Conservation (phyloP, 2,113 vertebrate genomes). For the Ursus arctos region DNA sequence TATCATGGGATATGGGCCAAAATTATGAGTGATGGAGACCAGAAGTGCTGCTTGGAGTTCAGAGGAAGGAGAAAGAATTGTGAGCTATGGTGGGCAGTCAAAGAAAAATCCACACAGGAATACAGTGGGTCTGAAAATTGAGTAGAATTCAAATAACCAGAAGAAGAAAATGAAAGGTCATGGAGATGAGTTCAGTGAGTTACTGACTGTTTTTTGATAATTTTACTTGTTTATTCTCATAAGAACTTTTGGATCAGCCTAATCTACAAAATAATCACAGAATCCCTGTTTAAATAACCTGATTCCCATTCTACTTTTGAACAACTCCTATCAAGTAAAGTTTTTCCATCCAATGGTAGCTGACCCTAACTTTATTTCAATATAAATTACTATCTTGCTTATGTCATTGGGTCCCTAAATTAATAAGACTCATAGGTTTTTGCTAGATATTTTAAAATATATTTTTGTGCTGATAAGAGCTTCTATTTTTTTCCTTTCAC, state of each 20-base stretch:
- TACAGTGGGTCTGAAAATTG: neutral
- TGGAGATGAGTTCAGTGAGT: constrained; percentile 14
- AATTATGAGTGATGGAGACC: neutral
- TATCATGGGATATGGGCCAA: neutral
- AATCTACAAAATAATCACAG: constrained; percentile 54
- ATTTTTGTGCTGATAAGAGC: neutral
- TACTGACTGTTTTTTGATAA: neutral
- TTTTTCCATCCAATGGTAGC: neutral
- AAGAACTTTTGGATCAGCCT: constrained; percentile 57
- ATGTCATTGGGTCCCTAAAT: neutral
- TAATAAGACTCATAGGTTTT: constrained; percentile 2
- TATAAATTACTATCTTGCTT: constrained; percentile 40
- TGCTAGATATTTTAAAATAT: neutral
- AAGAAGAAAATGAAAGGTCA: neutral
- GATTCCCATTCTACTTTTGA: neutral
- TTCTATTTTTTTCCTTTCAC: neutral
- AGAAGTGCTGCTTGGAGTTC: neutral
- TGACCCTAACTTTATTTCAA: neutral
- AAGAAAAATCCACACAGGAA: neutral
- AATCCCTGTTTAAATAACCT: constrained; percentile 27
- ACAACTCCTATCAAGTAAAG: neutral
- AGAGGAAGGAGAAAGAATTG: neutral
- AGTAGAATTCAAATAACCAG: neutral
- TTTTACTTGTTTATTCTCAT: constrained; percentile 54
- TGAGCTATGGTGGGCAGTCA: neutral